Evolutionary conservation across 2,888 invertebrate species (phyloP).

Genomic region (Tolmerus cingulatus): DNA sequence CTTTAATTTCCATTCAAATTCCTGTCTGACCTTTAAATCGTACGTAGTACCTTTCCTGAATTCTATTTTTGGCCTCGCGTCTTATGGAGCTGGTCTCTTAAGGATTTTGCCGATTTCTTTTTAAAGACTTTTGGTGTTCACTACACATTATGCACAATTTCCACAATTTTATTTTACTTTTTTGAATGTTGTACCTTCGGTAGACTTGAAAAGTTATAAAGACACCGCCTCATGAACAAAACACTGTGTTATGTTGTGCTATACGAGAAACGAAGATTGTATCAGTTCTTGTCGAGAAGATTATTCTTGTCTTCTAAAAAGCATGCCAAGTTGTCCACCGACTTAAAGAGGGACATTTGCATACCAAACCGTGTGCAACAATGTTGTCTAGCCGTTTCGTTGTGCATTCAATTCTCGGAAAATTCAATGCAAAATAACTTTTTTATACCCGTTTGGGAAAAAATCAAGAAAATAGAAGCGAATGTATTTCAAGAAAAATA

Average conservation of each 20-base stretch:
- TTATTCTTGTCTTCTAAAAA: not conserved
- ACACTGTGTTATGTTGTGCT: not conserved
- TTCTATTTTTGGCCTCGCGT: not conserved
- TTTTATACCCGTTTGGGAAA: not conserved
- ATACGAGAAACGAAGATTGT: not conserved
- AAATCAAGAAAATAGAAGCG: not conserved
- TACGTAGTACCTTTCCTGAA: not conserved
- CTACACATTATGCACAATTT: not conserved
- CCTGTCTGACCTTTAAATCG: not conserved
- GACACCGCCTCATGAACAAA: not conserved
- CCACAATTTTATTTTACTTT: not conserved
- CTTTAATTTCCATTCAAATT: not conserved
- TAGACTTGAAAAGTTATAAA: not conserved
- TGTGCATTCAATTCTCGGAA: conserved; percentile 8
- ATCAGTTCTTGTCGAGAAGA: conserved; percentile 11
- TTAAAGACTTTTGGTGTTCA: not conserved
- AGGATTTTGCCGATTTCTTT: not conserved
- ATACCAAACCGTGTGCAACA: conserved; percentile 3
- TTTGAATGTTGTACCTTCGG: not conserved
- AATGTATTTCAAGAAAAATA: not conserved
- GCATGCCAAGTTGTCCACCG: not conserved
- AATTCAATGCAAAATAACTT: not conserved
- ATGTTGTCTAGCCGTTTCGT: conserved; percentile 3
- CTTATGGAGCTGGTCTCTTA: not conserved
- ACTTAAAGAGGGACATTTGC: conserved; percentile 6